phyloP scores from a whole-genome alignment of 2,113 vertebrate genomes.

The Galeopterus variegatus region DNA sequence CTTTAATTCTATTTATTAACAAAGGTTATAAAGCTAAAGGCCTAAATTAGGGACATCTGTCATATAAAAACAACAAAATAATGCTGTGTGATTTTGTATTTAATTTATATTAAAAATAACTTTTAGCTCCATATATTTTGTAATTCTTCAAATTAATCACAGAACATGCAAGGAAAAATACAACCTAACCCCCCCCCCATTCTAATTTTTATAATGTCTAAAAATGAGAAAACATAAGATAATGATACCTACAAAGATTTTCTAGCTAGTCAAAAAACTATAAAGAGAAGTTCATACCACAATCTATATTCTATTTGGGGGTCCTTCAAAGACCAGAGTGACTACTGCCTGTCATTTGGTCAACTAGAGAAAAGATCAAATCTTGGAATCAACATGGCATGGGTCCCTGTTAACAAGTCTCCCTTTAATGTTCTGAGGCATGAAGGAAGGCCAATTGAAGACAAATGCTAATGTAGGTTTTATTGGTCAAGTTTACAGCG shows the following conservation, averaged over 20 bases:
- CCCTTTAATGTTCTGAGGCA: neutral
- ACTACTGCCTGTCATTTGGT: neutral
- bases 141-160: neutral
- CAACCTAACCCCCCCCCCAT: neutral
- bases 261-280: neutral
- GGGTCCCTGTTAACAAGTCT: neutral
- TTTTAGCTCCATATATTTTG: neutral
- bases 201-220: neutral
- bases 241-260: neutral
- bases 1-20: neutral
- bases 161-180: neutral
- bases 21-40: conserved; percentile 1
- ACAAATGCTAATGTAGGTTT: neutral
- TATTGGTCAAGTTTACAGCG: neutral
- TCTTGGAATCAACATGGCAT: neutral
- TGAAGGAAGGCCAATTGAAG: neutral
- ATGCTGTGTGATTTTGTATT: neutral
- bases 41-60: neutral
- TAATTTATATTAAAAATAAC: conserved; percentile 2
- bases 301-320: neutral
- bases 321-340: neutral
- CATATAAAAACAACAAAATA: conserved; percentile 31
- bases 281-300: neutral
- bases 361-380: neutral
- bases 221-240: neutral